These are phyloP conservation scores for Cinclus cinclus DNA, from an alignment of 2,113 vertebrate species.

Conservation along the genomic window DNA sequence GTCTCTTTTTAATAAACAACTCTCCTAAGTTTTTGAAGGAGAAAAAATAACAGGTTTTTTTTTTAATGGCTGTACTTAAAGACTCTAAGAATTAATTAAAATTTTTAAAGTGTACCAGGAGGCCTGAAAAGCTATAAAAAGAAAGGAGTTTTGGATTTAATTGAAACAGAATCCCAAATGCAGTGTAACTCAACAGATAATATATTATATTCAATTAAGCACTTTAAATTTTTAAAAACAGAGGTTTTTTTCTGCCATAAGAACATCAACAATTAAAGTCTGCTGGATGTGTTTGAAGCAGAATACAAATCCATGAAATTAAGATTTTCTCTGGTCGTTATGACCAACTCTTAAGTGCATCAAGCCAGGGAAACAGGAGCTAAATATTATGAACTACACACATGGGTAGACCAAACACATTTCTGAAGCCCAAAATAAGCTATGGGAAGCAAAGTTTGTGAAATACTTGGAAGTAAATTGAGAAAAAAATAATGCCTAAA, in stretches of 20 bases:
- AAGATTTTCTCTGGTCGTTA: not conserved
- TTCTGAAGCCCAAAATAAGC: not conserved
- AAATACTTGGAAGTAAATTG: not conserved
- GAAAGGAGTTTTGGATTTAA: not conserved
- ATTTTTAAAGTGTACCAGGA: not conserved
- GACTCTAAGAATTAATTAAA: not conserved
- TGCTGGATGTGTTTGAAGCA: not conserved
- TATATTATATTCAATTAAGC: not conserved
- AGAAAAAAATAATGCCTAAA: not conserved
- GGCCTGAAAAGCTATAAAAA: not conserved
- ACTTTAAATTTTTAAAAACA: not conserved
- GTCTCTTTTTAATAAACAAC: not conserved
- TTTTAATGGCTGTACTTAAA: not conserved
- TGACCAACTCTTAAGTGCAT: not conserved
- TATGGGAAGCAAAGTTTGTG: not conserved
- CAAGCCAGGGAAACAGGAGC: not conserved
- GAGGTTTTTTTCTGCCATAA: not conserved
- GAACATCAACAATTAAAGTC: not conserved
- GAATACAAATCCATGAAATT: not conserved
- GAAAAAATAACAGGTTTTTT: not conserved
- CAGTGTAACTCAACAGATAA: not conserved
- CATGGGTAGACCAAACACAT: not conserved
- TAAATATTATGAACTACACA: not conserved
- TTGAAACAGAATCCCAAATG: not conserved
- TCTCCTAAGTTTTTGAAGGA: not conserved